Evolutionary conservation across 2,113 vertebrate species (phyloP).

Genomic region (Arvicanthis niloticus): DNA sequence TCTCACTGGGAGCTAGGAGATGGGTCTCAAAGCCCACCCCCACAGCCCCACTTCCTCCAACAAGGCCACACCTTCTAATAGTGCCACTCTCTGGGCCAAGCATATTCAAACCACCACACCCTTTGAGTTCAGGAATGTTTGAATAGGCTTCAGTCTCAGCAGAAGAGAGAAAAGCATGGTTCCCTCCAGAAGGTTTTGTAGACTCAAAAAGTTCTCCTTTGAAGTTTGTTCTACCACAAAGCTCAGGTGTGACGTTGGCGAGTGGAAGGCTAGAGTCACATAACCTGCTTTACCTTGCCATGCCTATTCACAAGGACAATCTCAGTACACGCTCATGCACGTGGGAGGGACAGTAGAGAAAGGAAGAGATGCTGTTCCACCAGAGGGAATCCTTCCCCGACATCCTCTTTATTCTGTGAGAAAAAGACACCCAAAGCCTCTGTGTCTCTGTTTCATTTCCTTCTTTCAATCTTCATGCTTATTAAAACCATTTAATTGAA

Average conservation of each 20-base stretch:
- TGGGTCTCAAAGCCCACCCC: too few species aligned
- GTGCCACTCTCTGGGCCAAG: too few species aligned
- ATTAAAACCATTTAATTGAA: background rate
- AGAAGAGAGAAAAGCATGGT: fast-evolving
- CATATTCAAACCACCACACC: too few species aligned
- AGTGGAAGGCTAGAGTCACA: background rate
- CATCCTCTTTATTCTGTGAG: background rate
- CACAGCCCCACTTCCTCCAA: too few species aligned
- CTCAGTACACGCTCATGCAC: fast-evolving
- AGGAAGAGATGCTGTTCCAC: too few species aligned
- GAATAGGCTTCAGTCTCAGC: background rate
- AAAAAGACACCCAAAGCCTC: background rate
- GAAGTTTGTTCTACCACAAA: background rate
- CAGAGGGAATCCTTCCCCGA: background rate
- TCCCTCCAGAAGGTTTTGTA: background rate
- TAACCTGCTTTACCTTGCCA: background rate
- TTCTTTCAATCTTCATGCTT: background rate
- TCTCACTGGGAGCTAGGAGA: background rate
- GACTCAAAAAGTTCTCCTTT: background rate
- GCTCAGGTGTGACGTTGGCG: background rate
- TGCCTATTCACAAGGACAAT: background rate
- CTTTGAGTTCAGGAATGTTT: background rate
- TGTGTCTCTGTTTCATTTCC: background rate
- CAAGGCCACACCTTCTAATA: too few species aligned
- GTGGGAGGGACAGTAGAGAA: background rate